Base-by-base conservation (phyloP, 53 echinoderm and acorn worm genomes). In the Holothuria leucospilota region DNA sequence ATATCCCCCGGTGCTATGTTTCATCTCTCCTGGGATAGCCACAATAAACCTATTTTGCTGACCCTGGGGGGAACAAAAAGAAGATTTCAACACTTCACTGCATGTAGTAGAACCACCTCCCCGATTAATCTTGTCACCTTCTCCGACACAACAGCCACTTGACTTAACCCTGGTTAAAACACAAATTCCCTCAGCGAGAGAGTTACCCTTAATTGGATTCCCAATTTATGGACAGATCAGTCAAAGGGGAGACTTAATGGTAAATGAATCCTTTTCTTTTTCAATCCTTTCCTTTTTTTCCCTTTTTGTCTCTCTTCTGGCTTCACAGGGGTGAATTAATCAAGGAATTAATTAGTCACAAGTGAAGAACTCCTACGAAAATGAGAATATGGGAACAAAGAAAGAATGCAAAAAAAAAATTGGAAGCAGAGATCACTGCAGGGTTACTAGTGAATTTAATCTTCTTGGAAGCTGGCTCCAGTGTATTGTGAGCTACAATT, bases 81-180 rank as follows among this genome's bases (percentile, higher is more conserved):
- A 21, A 75, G 51, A 26, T 15, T 75, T 75, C 52, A 49, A 75
- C 75, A 75, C 75, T 49, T 42, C 18, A 18, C 75, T 75, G 75
- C 51, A 46, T 21, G 75, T 75, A 25, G 56, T 0, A 15, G 75
- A 49, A 21, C 75, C 53, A 75, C 75, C 75, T 75, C 75, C 39
- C 53, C 49, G 75, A 75, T 75, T 75, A 75, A 75, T 75, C 75
- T 52, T 11, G 27, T 75, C 75, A 75, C 75, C 75, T 75, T 42
- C 75, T 23, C 11, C 6, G 72, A 39, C 42, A 39, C 34, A 12
- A 42, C 56, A 18, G 56, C 56, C 56, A 56, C 56, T 56, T 56
- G 56, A 56, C 56, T 1, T 13, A 5, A 56, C 56, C 52, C 75
- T 75, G 75, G 21, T 46, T 12, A 42, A 49, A 49, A 24, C 2